Percentiles rank a stretch among this genome's conserved stretches.
These are phyloP conservation scores for Camponotus floridanus DNA, from an alignment of 1,140 invertebrate species.

Conservation along the genomic window DNA sequence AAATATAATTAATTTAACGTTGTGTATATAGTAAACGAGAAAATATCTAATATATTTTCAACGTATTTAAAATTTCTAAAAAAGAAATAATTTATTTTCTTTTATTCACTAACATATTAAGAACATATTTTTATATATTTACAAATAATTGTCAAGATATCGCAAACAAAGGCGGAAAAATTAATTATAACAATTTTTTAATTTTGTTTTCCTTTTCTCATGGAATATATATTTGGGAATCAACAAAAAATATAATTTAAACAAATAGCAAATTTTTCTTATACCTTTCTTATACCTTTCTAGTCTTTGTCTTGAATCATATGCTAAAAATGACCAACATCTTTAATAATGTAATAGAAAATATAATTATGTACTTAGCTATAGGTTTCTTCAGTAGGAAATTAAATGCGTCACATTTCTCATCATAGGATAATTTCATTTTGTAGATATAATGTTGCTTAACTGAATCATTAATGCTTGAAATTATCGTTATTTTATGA, in stretches of 20 bases:
- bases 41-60: too few species aligned
- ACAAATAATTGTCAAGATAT: background rate
- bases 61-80: background rate
- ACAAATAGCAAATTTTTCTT: background rate
- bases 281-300: background rate
- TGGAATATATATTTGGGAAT: background rate
- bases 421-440: conserved; percentile 6
- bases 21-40: background rate
- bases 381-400: conserved; percentile 30
- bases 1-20: background rate
- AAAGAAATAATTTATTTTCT: background rate
- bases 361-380: background rate
- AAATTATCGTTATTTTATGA: conserved; percentile 34
- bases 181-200: background rate
- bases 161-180: background rate
- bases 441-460: background rate
- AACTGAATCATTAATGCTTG: conserved; percentile 14
- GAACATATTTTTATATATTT: background rate
- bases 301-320: background rate
- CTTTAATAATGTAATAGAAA: background rate
- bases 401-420: background rate
- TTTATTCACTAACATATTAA: background rate
- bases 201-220: background rate
- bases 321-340: background rate
- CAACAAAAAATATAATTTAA: background rate